Percentiles rank a stretch among this genome's conserved stretches.
phyloP scores from a whole-genome alignment of 1,140 invertebrate species.

The Trinorchestia longiramus region DNA sequence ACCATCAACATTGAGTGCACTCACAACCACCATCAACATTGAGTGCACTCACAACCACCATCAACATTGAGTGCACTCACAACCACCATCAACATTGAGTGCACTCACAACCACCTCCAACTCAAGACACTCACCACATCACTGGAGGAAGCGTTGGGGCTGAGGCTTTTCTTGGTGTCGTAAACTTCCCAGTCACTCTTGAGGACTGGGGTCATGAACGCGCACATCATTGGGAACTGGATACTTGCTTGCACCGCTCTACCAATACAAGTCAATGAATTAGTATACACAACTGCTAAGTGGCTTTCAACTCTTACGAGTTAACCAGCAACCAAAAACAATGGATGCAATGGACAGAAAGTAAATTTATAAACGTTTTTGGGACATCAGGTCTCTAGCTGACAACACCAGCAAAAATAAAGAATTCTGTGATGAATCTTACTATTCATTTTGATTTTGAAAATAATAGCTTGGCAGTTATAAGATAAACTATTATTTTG shows the following conservation, averaged over 20 bases:
- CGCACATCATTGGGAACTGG: conserved; percentile 63
- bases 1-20: no score
- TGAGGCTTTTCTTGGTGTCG: conserved; percentile 61
- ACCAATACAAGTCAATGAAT: background rate
- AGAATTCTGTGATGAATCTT: no score
- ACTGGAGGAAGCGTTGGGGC: conserved; percentile 49
- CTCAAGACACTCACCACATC: background rate
- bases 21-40: no score
- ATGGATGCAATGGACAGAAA: no score
- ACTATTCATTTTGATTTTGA: no score
- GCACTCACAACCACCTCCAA: background rate
- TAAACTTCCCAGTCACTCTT: conserved; percentile 67
- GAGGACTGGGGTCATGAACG: conserved; percentile 66
- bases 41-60: background rate
- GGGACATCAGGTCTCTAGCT: no score
- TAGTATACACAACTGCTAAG: background rate
- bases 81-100: background rate
- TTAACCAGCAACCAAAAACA: background rate
- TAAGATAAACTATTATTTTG: no score
- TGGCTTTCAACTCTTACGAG: background rate
- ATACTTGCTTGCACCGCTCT: background rate
- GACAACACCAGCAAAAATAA: no score
- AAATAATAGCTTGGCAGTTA: no score
- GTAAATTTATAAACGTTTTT: no score
- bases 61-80: background rate